Evolutionary conservation across 2,888 invertebrate genomes (phyloP), one percentile per base, ranked within the genome.

Genomic region (Alviniconcha strummeri): DNA sequence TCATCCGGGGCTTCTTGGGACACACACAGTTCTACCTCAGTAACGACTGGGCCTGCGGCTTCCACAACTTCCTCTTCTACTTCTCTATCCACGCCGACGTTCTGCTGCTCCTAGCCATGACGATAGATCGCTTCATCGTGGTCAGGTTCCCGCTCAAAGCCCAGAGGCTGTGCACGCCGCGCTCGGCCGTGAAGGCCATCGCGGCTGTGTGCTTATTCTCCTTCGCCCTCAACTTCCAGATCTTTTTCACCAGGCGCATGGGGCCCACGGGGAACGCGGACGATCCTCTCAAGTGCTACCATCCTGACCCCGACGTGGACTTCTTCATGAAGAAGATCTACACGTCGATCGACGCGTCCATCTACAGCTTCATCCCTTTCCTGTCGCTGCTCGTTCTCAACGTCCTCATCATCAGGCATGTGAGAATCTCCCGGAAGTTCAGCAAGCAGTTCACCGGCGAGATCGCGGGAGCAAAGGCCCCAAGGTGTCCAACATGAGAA

Each of bases 311-410:
- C 9, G 82, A 83, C 36, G 78, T 71, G 67, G 76, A 76, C 67
- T 82, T 60, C 78, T 85, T 84, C 79, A 67, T 85, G 74, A 67
- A 17, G 69, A 81, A 84, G 72, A 55, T 85, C 56, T 86, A 82
- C 82, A 82, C 86, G 0, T 86, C 85, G 86, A 85, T 86, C 19
- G 86, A 86, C n/a, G 83, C 85, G n/a, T 76, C 84, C 15, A 75
- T 86, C 55, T 86, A 86, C 69, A 85, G 85, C 71, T 86, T 86
- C 83, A 82, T 85, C 17, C 86, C 86, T 8, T 60, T 84, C 19
- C 72, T 79, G 13, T 69, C 81, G 13, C 83, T 85, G 15, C 84
- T 85, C 74, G 77, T 84, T 8, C 74, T 86, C 54, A 86, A 86
- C 75, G 69, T 85, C 11, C 82, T 83, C 52, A 85, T 86, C 72